These are phyloP conservation scores for Achatina immaculata DNA, from an alignment of 1,140 invertebrate genomes.

Conservation along the genomic window DNA sequence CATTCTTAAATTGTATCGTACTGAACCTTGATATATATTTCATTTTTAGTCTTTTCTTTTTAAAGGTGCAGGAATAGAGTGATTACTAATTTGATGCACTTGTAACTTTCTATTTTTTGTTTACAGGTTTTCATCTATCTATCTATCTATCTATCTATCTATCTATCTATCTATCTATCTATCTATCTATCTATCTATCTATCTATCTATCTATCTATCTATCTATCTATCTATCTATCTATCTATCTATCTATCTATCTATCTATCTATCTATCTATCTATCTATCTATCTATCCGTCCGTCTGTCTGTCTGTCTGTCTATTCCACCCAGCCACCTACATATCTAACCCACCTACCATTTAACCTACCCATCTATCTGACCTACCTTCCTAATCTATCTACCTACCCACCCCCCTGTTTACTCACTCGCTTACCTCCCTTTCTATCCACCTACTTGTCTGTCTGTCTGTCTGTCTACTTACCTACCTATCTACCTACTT, in stretches of 20 bases:
- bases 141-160: not conserved
- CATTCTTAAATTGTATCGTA: no score
- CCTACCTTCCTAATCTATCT: not conserved
- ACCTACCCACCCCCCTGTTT: no score
- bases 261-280: constrained; percentile 25
- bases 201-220: not conserved
- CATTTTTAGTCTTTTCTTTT: no score
- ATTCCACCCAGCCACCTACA: not conserved
- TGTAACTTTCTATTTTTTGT: no score
- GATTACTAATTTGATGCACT: no score
- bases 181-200: constrained; percentile 1
- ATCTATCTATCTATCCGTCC: constrained; percentile 1
- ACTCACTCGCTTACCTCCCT: no score
- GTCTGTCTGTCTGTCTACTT: no score
- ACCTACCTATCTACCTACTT: no score
- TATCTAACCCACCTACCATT: not conserved
- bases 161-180: constrained; percentile 4
- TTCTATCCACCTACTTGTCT: not conserved
- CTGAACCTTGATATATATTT: no score
- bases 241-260: constrained; percentile 24
- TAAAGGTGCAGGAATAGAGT: no score
- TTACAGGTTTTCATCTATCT: not conserved
- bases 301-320: constrained; percentile 8
- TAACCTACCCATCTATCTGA: constrained; percentile 4
- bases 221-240: constrained; percentile 3